Percentiles rank a stretch among this genome's conserved stretches.
These are phyloP conservation scores for Pterois miles DNA, from an alignment of 2,797 vertebrate genomes.

Conservation along the genomic window DNA sequence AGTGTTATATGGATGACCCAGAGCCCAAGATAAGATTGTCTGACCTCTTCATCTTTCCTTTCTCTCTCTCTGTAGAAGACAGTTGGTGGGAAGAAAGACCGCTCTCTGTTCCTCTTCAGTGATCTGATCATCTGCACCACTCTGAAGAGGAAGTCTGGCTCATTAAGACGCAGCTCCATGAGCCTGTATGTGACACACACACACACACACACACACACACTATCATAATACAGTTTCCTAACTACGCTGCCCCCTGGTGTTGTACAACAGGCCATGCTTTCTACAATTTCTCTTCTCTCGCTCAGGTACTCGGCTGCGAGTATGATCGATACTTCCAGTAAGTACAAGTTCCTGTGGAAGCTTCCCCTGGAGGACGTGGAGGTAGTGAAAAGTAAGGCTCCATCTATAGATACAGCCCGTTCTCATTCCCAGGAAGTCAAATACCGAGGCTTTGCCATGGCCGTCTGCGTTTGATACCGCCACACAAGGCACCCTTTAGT, in stretches of 20 bases:
- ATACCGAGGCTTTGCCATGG: too few species aligned
- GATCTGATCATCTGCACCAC: conserved; percentile 98
- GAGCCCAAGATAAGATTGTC: neutral
- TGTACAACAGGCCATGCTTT: neutral
- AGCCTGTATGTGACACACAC: conserved; percentile 87
- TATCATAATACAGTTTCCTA: neutral
- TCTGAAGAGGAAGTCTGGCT: conserved; percentile 96
- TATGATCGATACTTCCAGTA: conserved; percentile 96
- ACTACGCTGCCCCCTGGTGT: conserved; percentile 45
- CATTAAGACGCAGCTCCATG: conserved; percentile 96
- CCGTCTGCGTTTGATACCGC: too few species aligned
- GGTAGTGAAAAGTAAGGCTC: conserved; percentile 92
- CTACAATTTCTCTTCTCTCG: neutral
- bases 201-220: conserved; percentile 1
- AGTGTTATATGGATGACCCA: neutral
- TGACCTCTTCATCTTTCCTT: conserved; percentile 9
- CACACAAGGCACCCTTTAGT: too few species aligned
- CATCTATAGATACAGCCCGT: too few species aligned
- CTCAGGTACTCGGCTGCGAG: conserved; percentile 94
- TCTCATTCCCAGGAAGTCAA: too few species aligned
- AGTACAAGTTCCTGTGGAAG: conserved; percentile 99
- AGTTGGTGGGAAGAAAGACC: conserved; percentile 95
- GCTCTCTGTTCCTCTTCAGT: conserved; percentile 97
- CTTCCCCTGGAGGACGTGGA: conserved; percentile 94
- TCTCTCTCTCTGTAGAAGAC: conserved; percentile 85